Conservation (phyloP, 2,888 invertebrate species). For the Heliconius ismenius region DNA sequence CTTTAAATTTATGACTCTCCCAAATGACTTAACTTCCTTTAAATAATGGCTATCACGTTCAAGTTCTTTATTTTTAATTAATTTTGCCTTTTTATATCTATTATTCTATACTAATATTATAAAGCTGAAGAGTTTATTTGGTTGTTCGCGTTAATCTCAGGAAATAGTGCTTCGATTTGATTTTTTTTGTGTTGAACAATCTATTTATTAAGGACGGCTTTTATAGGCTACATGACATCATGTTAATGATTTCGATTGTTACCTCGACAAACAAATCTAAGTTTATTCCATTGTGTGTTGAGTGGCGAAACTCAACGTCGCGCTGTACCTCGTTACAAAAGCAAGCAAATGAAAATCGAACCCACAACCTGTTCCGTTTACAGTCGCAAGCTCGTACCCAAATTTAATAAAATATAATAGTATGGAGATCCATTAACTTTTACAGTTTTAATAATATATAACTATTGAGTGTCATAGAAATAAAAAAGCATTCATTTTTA, state of each 20-base stretch:
- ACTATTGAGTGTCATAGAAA: background rate
- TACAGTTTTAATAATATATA: background rate
- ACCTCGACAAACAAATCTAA: no score
- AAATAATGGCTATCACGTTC: constrained; percentile 9
- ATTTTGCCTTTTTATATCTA: constrained; percentile 14
- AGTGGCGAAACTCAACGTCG: no score
- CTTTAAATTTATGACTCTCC: constrained; percentile 38
- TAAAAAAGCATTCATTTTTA: constrained; percentile 13
- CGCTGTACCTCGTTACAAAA: no score
- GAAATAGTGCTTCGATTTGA: no score
- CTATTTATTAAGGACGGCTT: background rate
- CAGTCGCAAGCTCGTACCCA: no score
- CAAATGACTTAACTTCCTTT: constrained; percentile 37
- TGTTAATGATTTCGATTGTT: no score
- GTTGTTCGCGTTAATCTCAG: no score
- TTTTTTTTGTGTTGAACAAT: no score
- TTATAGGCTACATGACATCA: background rate
- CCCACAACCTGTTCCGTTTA: no score
- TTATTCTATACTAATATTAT: background rate
- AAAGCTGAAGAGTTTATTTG: background rate
- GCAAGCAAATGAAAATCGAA: no score
- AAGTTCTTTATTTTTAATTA: background rate
- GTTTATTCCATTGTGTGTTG: no score
- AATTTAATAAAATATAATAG: background rate
- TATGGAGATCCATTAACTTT: background rate